phyloP scores from a whole-genome alignment of 1,140 invertebrate genomes.

The Aphelinus certus region DNA sequence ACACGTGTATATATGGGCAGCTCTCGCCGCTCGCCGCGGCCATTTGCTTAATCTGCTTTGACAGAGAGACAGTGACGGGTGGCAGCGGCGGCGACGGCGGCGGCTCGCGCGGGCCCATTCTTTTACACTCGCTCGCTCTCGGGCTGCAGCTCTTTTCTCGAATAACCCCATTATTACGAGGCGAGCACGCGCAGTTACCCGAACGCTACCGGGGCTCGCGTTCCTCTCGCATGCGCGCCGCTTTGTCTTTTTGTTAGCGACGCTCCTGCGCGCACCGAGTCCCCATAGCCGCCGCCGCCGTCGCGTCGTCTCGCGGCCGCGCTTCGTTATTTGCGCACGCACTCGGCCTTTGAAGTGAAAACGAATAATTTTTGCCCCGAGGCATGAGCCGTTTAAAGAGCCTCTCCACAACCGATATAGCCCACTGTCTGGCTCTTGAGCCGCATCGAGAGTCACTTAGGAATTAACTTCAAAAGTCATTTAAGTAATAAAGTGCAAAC shows the following conservation, averaged over 20 bases:
- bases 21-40: slow-evolving; percentile 10
- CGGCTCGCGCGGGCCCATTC: background rate
- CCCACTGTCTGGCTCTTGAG: slow-evolving; percentile 16
- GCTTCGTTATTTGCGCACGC: slow-evolving; percentile 18
- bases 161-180: slow-evolving; percentile 26
- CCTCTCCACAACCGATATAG: slow-evolving; percentile 25
- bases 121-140: slow-evolving; percentile 15
- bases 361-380: slow-evolving; percentile 19
- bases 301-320: background rate
- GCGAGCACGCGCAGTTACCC: background rate
- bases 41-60: slow-evolving; percentile 39
- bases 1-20: background rate
- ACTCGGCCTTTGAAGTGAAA: slow-evolving; percentile 20
- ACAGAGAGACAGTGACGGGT: slow-evolving; percentile 11
- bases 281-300: too few species aligned
- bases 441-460: slow-evolving; percentile 17
- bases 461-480: slow-evolving; percentile 34
- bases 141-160: background rate
- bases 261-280: background rate
- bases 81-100: background rate
- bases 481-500: slow-evolving; percentile 2
- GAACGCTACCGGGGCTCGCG: slow-evolving; percentile 39
- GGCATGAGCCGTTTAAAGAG: slow-evolving; percentile 15
- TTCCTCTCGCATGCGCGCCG: slow-evolving; percentile 43
- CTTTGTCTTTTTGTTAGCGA: background rate